Evolutionary conservation across 2,113 vertebrate species (phyloP), one percentile per base, ranked within the genome.

Genomic region (Apaloderma vittatum): DNA sequence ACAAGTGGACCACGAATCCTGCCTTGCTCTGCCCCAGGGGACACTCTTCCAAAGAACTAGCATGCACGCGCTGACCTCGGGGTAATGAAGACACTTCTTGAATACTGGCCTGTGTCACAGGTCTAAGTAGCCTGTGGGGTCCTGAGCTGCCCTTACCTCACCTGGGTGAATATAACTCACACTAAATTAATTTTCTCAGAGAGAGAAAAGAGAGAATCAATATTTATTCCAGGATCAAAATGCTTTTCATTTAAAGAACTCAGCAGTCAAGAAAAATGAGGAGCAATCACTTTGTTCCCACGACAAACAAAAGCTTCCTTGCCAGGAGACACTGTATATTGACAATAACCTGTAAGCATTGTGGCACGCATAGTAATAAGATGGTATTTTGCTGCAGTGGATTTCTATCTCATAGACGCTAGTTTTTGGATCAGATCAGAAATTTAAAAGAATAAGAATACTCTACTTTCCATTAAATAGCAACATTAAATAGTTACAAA

Each of bases 271-370:
- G 88, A 68, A 86, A 94, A 94, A 88, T 14, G 14, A 94, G 87
- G 70, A 82, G 46, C 86, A 93, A 89, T 92, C 65, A 65, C 68
- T 82, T 74, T 61, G 79, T 81, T 94, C 91, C 76, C 88, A 61
- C n/a, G 88, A 96, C 90, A 96, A 97, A 96, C 93, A 97, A 93
- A 96, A 93, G 76, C 90, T 81, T 90, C 92, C 92, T 93, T 29
- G 11, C 61, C 46, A 49, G 55, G 20, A 95, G 87, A 96, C 49
- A 15, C 24, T 55, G 72, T 48, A 32, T 88, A 88, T 91, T 82
- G 86, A 93, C 88, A 88, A 84, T 71, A 90, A 93, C 74, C 77
- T 73, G 61, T 37, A 43, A 73, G 79, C n/a, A 43, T 32, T 2
- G 0, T 15, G 89, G 80, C 46, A 68, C 1, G 15, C 73, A 83